Base-by-base conservation (phyloP, 1,140 invertebrate genomes). In the Drosophila micromelanica region DNA sequence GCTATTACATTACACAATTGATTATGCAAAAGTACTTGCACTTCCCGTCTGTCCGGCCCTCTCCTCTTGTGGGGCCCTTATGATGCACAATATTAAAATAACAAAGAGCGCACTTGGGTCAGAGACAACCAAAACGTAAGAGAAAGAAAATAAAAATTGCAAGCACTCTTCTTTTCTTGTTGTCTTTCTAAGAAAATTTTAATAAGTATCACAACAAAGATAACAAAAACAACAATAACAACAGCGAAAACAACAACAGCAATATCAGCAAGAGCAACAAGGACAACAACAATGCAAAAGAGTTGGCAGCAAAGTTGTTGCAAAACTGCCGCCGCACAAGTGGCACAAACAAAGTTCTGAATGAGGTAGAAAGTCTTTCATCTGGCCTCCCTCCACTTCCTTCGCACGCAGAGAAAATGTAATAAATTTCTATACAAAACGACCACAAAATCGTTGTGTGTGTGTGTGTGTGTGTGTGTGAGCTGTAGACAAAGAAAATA, bases 361-460 rank as follows among this genome's bases (percentile, higher is more conserved):
- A 73, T 68, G 64, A 69, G 56, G 71, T 69, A 73, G 56, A 60
- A 69, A 68, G 48, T 60, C 54, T 37, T 45, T 54, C 54, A 54
- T 59, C 76, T 60, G 38, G 17, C 20, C 40, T 12, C 32, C 43
- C 65, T 23, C 7, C 52, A 13, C 38, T 15, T 52, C 20, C 60
- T 46, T 65, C 54, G 35, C 55, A 67, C 49, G 61, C 48, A 61
- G 43, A 84, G 75, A 84, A 84, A 82, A 84, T 78, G 80, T 84
- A 84, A 78, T 82, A 84, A 82, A 84, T 82, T 82, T 82, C 80
- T 71, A 78, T 81, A 84, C 75, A 82, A 76, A 78, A 82, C 79
- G 73, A 78, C 79, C 79, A 82, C 79, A 82, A 82, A 78, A 84
- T 82, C 64, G 71, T 48, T 59, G 55, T 73, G 12, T 71, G 8